Evolutionary conservation across 2,888 invertebrate species (phyloP).

Genomic region (Serrognathus titanus): DNA sequence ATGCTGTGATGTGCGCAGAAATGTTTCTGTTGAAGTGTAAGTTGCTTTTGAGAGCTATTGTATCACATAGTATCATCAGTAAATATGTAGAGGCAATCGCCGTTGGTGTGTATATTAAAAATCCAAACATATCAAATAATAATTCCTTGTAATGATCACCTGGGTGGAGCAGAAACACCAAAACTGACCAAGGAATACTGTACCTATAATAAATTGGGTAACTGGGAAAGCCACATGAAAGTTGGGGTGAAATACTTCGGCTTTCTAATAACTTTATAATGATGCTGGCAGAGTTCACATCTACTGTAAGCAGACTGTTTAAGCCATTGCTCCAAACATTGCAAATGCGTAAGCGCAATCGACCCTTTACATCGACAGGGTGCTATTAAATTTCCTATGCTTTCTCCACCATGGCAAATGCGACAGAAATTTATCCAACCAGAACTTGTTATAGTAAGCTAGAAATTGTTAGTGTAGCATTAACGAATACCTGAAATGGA

Average conservation of each 20-base stretch:
- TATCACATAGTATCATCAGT: constrained; percentile 46
- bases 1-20: constrained; percentile 41
- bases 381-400: constrained; percentile 49
- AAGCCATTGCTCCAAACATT: constrained; percentile 58
- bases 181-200: constrained; percentile 40
- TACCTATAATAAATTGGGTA: constrained; percentile 31
- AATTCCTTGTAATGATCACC: constrained; percentile 50
- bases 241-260: constrained; percentile 37
- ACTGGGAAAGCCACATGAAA: background rate
- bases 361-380: constrained; percentile 57
- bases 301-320: constrained; percentile 52
- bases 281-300: constrained; percentile 58
- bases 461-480: constrained; percentile 1
- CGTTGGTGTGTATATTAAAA: constrained; percentile 53
- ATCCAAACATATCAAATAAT: constrained; percentile 51
- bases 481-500: background rate
- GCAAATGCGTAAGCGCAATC: constrained; percentile 55
- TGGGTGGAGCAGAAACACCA: constrained; percentile 48
- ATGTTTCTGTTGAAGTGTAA: constrained; percentile 32
- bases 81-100: constrained; percentile 49
- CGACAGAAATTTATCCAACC: constrained; percentile 40
- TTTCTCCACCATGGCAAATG: constrained; percentile 48
- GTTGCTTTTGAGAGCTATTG: constrained; percentile 36
- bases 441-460: constrained; percentile 22
- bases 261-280: constrained; percentile 50